phyloP scores from a whole-genome alignment of 2,888 invertebrate genomes.

The Ormyrus nitidulus region DNA sequence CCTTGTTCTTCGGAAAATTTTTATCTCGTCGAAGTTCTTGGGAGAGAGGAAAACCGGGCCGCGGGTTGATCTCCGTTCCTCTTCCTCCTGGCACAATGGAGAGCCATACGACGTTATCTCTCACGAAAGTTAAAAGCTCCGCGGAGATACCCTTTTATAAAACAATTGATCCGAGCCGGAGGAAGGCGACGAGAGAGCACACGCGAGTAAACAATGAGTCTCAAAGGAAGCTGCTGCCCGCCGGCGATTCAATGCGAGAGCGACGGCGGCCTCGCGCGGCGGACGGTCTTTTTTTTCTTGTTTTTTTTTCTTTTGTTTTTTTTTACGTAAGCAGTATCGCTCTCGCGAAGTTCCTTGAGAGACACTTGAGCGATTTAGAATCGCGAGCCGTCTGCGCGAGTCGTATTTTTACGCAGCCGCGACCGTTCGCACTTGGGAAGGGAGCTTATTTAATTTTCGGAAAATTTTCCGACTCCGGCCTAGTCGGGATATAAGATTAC shows the following conservation, averaged over 20 bases:
- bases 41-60: too few relatives aligned
- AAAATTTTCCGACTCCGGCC: too few relatives aligned
- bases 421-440: too few relatives aligned
- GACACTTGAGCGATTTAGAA: slow-evolving; percentile 48
- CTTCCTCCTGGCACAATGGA: neutral
- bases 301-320: slow-evolving; percentile 25
- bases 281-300: neutral
- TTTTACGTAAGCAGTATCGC: slow-evolving; percentile 44
- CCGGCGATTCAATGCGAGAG: neutral
- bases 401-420: slow-evolving; percentile 23
- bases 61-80: too few relatives aligned
- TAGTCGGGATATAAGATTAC: too few relatives aligned
- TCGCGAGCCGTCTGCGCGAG: slow-evolving; percentile 22
- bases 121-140: too few relatives aligned
- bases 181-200: neutral
- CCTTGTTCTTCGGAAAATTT: too few relatives aligned
- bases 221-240: slow-evolving; percentile 10
- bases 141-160: neutral
- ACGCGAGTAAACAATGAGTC: neutral
- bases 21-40: too few relatives aligned
- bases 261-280: neutral
- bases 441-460: too few relatives aligned
- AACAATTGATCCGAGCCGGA: slow-evolving; percentile 5
- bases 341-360: slow-evolving; percentile 24
- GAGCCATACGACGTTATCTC: too few relatives aligned